Base-by-base conservation (phyloP, 64 coral and sea anemone genomes). In the Dendronephthya gigantea region DNA sequence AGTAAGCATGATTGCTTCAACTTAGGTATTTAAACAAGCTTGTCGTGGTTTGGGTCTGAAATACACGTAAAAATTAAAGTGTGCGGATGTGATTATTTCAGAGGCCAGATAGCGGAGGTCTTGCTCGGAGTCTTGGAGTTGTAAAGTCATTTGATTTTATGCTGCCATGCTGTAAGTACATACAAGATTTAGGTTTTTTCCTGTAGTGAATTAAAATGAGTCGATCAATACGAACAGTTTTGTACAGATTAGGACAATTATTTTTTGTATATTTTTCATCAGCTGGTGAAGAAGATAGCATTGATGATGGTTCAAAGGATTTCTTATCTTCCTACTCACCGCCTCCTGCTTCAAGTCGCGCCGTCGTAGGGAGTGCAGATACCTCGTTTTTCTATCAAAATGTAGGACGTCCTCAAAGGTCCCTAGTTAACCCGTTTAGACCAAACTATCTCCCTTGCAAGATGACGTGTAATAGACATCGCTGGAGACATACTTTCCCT, bases 401-500 rank as follows among this genome's bases (percentile, higher is more conserved):
- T 34, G 56, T 48, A 35, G 72, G 35, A 36, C 76, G 35, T 83
- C 84, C 55, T 66, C 84, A 56, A 35, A 81, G 91, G 12, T 86
- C 91, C 32, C 40, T 93, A 28, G 76, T 93, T 48, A 93, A 93
- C 16, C 91, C 91, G 6, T 93, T 93, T 49, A 86, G 86, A 52
- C 91, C 91, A 28, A 62, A 88, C 25, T 48, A 89, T 35, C 89
- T 93, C n/a, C 91, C 91, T 7, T 93, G 91, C 41, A 93, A 88
- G 87, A 89, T 88, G 91, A 90, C 88, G 0, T 93, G 91, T 33
- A 93, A 87, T 40, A 39, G 84, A 35, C 91, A 93, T 87, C 91
- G 91, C 22, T 93, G 91, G 91, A 76, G 87, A 50, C 91, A 93
- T 81, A 82, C 50, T 47, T 93, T 93, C 59, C 88, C 91, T 28